These are phyloP conservation scores for Bemisia tabaci DNA, from an alignment of 1,140 invertebrate genomes.

Conservation along the genomic window DNA sequence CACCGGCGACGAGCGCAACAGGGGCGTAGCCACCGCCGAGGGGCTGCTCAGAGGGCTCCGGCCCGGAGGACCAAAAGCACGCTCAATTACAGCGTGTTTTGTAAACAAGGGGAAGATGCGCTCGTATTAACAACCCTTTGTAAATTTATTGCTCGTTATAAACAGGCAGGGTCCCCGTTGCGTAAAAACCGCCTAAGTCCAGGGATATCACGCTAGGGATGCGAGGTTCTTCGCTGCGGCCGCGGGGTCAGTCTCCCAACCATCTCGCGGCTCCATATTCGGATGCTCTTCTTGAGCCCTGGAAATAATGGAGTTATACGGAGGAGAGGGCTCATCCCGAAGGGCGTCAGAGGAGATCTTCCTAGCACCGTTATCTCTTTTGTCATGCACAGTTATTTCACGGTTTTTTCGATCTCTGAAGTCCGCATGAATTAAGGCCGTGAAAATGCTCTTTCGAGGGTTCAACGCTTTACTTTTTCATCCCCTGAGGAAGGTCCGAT, in stretches of 20 bases:
- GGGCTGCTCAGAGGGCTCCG: background rate
- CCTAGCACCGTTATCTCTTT: background rate
- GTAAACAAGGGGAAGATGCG: background rate
- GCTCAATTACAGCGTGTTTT: background rate
- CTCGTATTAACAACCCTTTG: background rate
- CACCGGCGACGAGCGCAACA: background rate
- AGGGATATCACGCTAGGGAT: too few species aligned
- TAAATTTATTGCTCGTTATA: background rate
- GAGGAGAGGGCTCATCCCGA: too few species aligned
- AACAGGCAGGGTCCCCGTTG: too few species aligned
- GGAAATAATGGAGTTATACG: too few species aligned
- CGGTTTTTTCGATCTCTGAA: background rate
- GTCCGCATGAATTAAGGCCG: background rate
- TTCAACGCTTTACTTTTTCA: background rate
- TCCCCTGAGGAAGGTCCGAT: background rate
- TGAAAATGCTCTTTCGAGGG: background rate
- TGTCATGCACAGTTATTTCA: background rate
- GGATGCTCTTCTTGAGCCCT: too few species aligned
- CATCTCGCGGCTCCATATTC: too few species aligned
- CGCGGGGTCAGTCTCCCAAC: too few species aligned
- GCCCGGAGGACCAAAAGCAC: background rate
- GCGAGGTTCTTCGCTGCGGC: too few species aligned
- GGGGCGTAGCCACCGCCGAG: background rate
- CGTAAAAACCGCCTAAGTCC: too few species aligned
- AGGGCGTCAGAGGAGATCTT: too few species aligned